Base-by-base conservation (phyloP, 2,797 vertebrate genomes). In the Sphenodon punctatus region DNA sequence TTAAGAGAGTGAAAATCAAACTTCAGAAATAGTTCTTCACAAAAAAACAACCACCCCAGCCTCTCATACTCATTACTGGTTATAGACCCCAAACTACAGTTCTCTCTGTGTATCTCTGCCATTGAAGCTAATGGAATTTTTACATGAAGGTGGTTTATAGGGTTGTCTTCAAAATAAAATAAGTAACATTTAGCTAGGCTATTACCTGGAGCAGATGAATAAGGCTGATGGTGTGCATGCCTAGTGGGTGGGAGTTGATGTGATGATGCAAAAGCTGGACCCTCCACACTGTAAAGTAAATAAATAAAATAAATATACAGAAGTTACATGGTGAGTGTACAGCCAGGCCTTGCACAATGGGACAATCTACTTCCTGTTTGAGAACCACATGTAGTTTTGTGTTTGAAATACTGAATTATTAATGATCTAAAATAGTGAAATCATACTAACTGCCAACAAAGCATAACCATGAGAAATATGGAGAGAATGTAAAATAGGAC, bases 141-240 rank as follows among this genome's bases (percentile, higher is more conserved):
- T 75, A 20, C 49, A 66, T 23, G 64, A 77, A 65, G 60, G 49
- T 53, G 3, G 7, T 58, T 8, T 67, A 42, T 77, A 86, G 77
- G 78, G 86, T 56, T 45, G 39, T 8, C 78, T 88, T 4, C 77
- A 41, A 69, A 65, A 65, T 13, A 43, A 49, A 17, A 20, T 1
- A 75, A n/a, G 64, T 53, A 55, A 53, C 30, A 15, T 72, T 84
- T 72, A 84, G 45, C 38, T 87, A 84, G 67, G 53, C 73, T 88
- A 20, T 94, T 93, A 99, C 98, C 98, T 97, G 98, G 95, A 88
- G 93, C 90, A 90, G 96, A 90, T 38, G 95, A 95, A 74, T 94
- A 96, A 90, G 96, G 95, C 53, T 97, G 96, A 17, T 97, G 96
- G 43, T 83, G 90, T 12, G 88, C 78, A n/a, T 82, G 93, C 88